phyloP scores from a whole-genome alignment of 2,888 invertebrate genomes.

The Tachina fera region DNA sequence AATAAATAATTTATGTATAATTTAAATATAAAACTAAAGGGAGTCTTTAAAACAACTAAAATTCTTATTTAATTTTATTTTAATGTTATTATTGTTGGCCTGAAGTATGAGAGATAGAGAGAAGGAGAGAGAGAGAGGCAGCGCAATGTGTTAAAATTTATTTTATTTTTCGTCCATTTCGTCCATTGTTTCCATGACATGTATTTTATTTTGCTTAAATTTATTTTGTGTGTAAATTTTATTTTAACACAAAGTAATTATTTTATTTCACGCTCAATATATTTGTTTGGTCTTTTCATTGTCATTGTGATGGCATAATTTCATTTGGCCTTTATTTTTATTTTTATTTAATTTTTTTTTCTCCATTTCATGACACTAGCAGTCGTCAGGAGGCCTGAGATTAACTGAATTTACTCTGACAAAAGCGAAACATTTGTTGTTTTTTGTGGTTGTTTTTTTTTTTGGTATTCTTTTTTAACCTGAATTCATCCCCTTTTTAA shows the following conservation, averaged over 20 bases:
- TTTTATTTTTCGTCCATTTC: conserved; percentile 1
- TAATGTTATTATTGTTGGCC: background rate
- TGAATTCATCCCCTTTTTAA: conserved; percentile 25
- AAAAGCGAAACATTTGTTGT: conserved; percentile 24
- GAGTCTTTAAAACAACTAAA: background rate
- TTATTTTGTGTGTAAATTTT: conserved; percentile 51
- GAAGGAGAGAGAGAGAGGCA: background rate
- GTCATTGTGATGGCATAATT: conserved; percentile 64
- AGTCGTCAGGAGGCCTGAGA: conserved; percentile 38
- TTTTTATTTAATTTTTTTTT: background rate
- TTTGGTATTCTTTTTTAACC: conserved; percentile 30
- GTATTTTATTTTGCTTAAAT: conserved; percentile 30
- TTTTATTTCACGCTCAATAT: conserved; percentile 71
- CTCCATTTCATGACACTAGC: conserved; percentile 32
- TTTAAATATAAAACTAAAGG: background rate
- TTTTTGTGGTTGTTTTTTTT: conserved; percentile 46
- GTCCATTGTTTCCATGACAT: background rate
- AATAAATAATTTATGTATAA: background rate
- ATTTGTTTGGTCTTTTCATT: conserved; percentile 59
- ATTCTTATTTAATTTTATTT: conserved; percentile 15
- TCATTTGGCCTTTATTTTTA: conserved; percentile 3
- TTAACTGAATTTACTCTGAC: conserved; percentile 18
- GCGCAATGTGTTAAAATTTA: conserved; percentile 1
- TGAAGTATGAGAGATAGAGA: background rate
- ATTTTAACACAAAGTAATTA: conserved; percentile 55